Evolutionary conservation across 2,797 vertebrate species (phyloP).

Genomic region (Peromyscus eremicus): DNA sequence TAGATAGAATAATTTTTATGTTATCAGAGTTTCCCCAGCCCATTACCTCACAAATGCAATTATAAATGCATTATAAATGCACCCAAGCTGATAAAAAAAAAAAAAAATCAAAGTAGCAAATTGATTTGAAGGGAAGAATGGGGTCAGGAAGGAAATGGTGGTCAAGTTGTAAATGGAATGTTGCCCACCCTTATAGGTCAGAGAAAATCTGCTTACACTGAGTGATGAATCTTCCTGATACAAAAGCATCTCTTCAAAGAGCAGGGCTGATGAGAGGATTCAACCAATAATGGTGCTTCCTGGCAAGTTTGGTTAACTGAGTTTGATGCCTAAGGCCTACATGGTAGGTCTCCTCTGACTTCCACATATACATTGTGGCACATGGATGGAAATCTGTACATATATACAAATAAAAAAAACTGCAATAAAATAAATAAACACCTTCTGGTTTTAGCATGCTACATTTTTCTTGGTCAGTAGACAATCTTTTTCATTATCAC

Average conservation of each 20-base stretch:
- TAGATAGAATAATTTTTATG: conserved; percentile 60
- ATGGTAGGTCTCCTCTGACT: neutral
- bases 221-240: neutral
- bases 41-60: conserved; percentile 67
- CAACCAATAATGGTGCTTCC: neutral
- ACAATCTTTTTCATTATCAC: neutral
- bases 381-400: neutral
- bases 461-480: neutral
- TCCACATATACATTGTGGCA: neutral
- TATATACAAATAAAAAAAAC: neutral
- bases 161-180: conserved; percentile 24
- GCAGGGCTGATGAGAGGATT: neutral
- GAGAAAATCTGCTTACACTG: neutral
- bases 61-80: conserved; percentile 69
- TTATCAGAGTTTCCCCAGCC: conserved; percentile 70
- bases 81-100: conserved; percentile 63
- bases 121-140: conserved; percentile 60
- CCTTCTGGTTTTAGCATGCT: neutral
- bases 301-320: neutral
- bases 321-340: neutral
- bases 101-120: conserved; percentile 69
- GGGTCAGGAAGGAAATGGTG: conserved; percentile 35
- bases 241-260: neutral
- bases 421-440: neutral
- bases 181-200: neutral